Conservation (phyloP, 2,797 vertebrate species). For the Bradypodion ventrale region DNA sequence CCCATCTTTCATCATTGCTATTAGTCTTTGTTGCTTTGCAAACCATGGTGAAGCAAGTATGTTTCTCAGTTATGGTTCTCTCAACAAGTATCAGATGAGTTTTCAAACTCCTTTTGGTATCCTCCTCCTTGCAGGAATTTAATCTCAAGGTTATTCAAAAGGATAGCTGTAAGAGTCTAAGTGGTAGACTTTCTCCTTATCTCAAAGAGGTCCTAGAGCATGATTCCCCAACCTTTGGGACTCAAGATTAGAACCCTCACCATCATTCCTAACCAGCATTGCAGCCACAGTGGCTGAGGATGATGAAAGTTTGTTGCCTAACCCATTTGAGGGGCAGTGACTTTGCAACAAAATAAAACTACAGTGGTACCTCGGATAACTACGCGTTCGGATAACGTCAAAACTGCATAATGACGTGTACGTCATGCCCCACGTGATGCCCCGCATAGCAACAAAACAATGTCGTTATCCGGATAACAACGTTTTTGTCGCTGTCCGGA, state of each 20-base stretch:
- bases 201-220: neutral
- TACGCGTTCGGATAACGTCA: too few relatives aligned
- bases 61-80: neutral
- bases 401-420: too few relatives aligned
- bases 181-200: neutral
- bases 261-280: neutral
- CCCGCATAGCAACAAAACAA: too few relatives aligned
- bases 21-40: constrained; percentile 16
- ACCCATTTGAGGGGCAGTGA: neutral
- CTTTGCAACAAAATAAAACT: neutral
- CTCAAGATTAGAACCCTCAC: neutral
- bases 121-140: neutral
- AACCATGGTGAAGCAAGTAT: constrained; percentile 27
- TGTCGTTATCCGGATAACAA: too few relatives aligned
- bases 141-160: neutral
- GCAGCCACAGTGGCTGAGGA: too few relatives aligned
- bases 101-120: neutral
- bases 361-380: too few relatives aligned
- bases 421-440: too few relatives aligned
- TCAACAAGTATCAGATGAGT: neutral
- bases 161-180: neutral
- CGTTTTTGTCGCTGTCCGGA: too few relatives aligned
- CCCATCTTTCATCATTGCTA: constrained; percentile 35
- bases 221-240: neutral
- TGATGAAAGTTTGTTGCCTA: too few relatives aligned